phyloP scores from a whole-genome alignment of 2,113 vertebrate species.

The Muscicapa adusta region DNA sequence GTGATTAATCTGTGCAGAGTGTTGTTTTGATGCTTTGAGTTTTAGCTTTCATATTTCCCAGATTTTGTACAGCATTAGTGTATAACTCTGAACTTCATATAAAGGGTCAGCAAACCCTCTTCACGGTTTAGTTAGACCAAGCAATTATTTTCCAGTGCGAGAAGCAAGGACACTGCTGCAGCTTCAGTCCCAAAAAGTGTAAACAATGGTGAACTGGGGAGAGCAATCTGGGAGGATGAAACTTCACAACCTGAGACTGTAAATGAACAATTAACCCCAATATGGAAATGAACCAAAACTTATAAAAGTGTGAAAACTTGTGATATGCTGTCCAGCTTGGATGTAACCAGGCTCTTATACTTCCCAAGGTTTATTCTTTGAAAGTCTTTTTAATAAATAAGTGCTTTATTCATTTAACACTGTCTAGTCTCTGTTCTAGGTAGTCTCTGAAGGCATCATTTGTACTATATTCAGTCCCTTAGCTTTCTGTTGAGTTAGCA shows the following conservation, averaged over 20 bases:
- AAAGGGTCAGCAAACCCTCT: no score
- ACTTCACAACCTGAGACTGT: background rate
- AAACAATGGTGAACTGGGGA: background rate
- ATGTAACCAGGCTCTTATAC: background rate
- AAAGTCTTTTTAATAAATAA: background rate
- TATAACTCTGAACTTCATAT: no score
- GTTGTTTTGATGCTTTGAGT: background rate
- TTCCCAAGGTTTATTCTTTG: background rate
- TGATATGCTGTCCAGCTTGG: fast-evolving
- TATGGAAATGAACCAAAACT: background rate
- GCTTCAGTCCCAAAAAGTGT: background rate
- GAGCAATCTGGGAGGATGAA: background rate
- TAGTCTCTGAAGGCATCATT: background rate
- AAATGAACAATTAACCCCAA: background rate
- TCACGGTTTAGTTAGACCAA: background rate
- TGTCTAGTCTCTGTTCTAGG: background rate
- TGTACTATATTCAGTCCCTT: background rate
- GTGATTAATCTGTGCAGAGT: background rate
- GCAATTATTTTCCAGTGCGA: background rate
- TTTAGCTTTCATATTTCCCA: background rate
- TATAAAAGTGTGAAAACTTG: background rate
- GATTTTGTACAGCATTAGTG: background rate
- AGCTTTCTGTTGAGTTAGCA: background rate
- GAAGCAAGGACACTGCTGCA: background rate
- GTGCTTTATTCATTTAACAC: background rate